These are phyloP conservation scores for Dicyrtomina minuta DNA, from an alignment of 2,888 invertebrate species.

Conservation along the genomic window DNA sequence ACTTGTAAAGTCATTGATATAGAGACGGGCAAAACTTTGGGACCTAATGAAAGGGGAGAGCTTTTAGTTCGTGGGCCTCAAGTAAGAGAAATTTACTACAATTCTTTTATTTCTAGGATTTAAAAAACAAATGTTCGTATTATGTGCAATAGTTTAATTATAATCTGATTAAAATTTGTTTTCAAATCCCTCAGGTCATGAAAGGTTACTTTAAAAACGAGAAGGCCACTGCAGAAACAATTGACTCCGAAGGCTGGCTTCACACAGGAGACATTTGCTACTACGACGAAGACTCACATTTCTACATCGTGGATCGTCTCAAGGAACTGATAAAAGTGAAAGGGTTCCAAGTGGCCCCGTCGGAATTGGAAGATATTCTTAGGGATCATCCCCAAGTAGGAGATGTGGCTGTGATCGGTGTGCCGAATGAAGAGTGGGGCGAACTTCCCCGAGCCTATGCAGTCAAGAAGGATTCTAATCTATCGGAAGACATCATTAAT, in stretches of 20 bases:
- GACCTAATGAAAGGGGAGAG: slow-evolving; percentile 70
- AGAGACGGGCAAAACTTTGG: slow-evolving; percentile 61
- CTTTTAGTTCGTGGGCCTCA: slow-evolving; percentile 63
- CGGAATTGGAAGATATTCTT: slow-evolving; percentile 76
- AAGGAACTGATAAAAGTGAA: slow-evolving; percentile 65
- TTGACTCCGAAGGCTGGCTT: slow-evolving; percentile 79
- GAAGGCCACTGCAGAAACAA: slow-evolving; percentile 69
- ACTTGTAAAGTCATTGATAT: slow-evolving; percentile 66
- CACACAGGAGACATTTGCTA: slow-evolving; percentile 79
- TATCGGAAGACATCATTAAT: slow-evolving; percentile 63
- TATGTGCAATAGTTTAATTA: no score
- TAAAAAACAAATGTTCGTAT: no score
- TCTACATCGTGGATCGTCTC: slow-evolving; percentile 73
- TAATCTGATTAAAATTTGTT: no score
- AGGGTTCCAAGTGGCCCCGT: slow-evolving; percentile 78
- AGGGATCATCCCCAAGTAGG: slow-evolving; percentile 71
- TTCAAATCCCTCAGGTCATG: no score
- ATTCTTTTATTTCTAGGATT: no score
- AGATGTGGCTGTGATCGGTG: slow-evolving; percentile 81
- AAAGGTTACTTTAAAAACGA: slow-evolving; percentile 77
- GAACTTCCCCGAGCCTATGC: slow-evolving; percentile 77
- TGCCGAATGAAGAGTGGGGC: slow-evolving; percentile 68
- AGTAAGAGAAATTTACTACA: background rate
- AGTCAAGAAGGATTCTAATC: slow-evolving; percentile 57
- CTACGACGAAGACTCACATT: slow-evolving; percentile 63